Evolutionary conservation across 2,888 invertebrate genomes (phyloP), one percentile per base, ranked within the genome.

Genomic region (Gandaritis pyraliata): DNA sequence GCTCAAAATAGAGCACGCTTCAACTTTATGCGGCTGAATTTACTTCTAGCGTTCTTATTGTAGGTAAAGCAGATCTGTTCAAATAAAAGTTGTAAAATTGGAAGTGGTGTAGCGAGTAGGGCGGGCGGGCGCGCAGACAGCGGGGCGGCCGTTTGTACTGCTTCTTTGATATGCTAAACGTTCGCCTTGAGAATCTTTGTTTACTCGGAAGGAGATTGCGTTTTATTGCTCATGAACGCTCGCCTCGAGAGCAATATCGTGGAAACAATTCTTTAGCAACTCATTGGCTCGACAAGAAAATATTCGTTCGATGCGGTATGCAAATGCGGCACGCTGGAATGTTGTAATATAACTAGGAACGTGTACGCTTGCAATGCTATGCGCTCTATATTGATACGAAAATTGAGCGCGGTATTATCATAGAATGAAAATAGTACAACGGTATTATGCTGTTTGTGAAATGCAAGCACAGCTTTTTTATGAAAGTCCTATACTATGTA

Each of bases 101-200:
- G 58, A 72, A 73, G 61, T 56, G 61, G 53, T 49, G 63, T 61
- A 66, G 60, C 55, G 57, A 55, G 62, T 45, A 15, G 53, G 59
- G 56, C 29, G 39, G 51, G 49, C 51, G 58, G 33, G 63, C 49
- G 59, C 43, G 64, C 58, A 64, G 69, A 66, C 71, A 69, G 72
- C 62, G 69, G 64, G 58, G 67, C 67, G 69, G 61, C 61, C 52
- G 69, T 68, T 73, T 68, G 61, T 71, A 70, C 69, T 67, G 69
- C 66, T 75, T 76, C 81, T 85, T 83, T 82, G 85, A 82, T 75
- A 85, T 85, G 82, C 78, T 82, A 84, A 85, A 78, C 79, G 72
- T 70, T 78, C 69, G 74, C 75, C 72, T 72, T 73, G 72, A 79
- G 76, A 72, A 79, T 82, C 80, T 79, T 76, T 83, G 84, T 82